phyloP scores from a whole-genome alignment of 2,113 vertebrate genomes.

The Periophthalmus modestus region DNA sequence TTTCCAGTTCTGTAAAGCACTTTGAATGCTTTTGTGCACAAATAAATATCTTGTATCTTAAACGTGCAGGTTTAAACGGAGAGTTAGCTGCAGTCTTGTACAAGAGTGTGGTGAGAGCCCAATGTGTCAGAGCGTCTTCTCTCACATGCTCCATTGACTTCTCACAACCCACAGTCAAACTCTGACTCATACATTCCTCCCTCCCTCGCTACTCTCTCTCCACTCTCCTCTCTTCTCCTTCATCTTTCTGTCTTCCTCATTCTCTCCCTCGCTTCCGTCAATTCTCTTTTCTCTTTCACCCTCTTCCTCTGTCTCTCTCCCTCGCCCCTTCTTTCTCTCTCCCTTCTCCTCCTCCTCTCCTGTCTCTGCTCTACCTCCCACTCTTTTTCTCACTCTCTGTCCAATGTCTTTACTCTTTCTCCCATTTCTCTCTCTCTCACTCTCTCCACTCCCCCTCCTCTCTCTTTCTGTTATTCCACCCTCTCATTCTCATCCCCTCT shows the following conservation, averaged over 20 bases:
- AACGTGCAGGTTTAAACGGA: too few relatives aligned
- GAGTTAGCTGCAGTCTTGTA: constrained; percentile 14
- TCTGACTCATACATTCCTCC: constrained; percentile 82
- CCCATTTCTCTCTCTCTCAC: constrained; percentile 21
- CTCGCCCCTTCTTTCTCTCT: background rate
- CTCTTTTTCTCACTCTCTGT: constrained; percentile 10
- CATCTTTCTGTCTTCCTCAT: constrained; percentile 2
- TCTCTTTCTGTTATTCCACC: too few relatives aligned
- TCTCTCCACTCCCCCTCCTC: too few relatives aligned
- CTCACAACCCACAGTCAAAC: constrained; percentile 78
- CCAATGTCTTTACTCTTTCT: too few relatives aligned
- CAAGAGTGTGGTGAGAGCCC: constrained; percentile 15
- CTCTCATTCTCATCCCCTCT: too few relatives aligned
- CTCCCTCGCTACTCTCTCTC: constrained; percentile 5
- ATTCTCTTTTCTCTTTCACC: too few relatives aligned
- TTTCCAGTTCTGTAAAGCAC: too few relatives aligned
- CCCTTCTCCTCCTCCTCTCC: too few relatives aligned
- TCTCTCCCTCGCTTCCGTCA: too few relatives aligned
- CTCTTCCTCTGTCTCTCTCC: constrained; percentile 12
- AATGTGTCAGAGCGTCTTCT: constrained; percentile 48
- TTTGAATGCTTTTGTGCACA: too few relatives aligned
- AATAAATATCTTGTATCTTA: too few relatives aligned
- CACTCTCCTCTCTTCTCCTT: background rate
- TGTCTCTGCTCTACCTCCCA: too few relatives aligned
- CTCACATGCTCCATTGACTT: constrained; percentile 72